Evolutionary conservation across 2,888 invertebrate genomes (phyloP), one percentile per base, ranked within the genome.

Genomic region (Synanthedon formicaeformis): DNA sequence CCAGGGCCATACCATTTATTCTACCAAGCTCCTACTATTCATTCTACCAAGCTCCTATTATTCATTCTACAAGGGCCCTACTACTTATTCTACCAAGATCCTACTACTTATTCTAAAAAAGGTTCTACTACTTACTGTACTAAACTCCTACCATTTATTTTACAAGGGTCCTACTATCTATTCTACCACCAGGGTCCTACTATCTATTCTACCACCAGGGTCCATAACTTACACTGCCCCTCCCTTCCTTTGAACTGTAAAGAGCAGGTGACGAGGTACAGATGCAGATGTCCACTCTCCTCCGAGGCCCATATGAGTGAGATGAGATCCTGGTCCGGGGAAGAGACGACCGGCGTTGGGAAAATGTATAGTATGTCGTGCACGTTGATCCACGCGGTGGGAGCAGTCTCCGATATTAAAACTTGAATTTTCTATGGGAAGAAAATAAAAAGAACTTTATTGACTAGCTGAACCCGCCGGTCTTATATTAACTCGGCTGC

Each of bases 301-400:
- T 98, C 98, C 48, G 95, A 96, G 0, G 96, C 96, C 96, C 97
- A 98, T 51, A 98, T 89, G 78, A 97, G 97, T 57, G 87, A 87
- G 13, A 92, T 75, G 50, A 82, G 74, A 4, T 71, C 68, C 1
- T 76, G 66, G 0, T 58, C 64, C 56, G 90, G 89, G 11, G 71
- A 74, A 48, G 89, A 83, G 0, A 58, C 65, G 11, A 71, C 74
- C 10, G 71, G 75, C 48, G 89, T 83, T 6, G 93, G 92, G 57
- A 97, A 86, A 78, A 97, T 97, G 75, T 96, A 90, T 0, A 98
- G 83, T 56, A 97, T 89, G 74, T 98, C 97, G 75, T 97, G 96
- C 2, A 97, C 94, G 81, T 98, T 97, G 56, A 98, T 92, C 98
- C 98, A 98, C n/a, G 95, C 91, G 55, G 92, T 90, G 0, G 95